Percentiles rank a stretch among this genome's conserved stretches.
Conservation (phyloP, 1,140 invertebrate genomes). For the Streblospio benedicti region DNA sequence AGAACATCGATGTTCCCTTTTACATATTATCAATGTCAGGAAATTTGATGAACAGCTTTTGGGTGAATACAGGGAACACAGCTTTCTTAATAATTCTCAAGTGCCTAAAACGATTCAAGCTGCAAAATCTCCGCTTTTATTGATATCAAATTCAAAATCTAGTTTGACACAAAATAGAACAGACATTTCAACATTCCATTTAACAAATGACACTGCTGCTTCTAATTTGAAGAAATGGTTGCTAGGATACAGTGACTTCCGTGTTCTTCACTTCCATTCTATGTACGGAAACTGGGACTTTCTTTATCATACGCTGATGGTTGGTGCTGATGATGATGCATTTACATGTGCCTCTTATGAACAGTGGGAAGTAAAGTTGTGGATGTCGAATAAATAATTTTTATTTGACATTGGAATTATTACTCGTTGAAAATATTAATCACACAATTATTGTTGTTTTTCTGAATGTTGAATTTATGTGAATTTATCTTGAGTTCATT, state of each 20-base stretch:
- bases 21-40: conserved; percentile 11
- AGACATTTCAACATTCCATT: background rate
- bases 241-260: background rate
- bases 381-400: no score
- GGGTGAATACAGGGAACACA: conserved; percentile 11
- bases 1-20: conserved; percentile 13
- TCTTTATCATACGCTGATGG: no score
- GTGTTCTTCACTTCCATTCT: conserved; percentile 13
- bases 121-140: background rate
- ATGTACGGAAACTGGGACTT: no score
- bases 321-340: background rate
- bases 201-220: background rate
- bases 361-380: conserved; percentile 12
- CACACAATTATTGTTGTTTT: no score
- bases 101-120: background rate
- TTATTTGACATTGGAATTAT: no score
- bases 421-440: no score
- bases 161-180: background rate
- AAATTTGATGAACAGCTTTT: conserved; percentile 6
- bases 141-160: background rate
- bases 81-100: conserved; percentile 9
- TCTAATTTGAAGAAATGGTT: conserved; percentile 9
- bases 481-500: no score
- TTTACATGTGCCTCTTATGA: conserved; percentile 15
- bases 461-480: no score